These are phyloP conservation scores for Idaea aversata DNA, from an alignment of 2,888 invertebrate species.

Conservation along the genomic window DNA sequence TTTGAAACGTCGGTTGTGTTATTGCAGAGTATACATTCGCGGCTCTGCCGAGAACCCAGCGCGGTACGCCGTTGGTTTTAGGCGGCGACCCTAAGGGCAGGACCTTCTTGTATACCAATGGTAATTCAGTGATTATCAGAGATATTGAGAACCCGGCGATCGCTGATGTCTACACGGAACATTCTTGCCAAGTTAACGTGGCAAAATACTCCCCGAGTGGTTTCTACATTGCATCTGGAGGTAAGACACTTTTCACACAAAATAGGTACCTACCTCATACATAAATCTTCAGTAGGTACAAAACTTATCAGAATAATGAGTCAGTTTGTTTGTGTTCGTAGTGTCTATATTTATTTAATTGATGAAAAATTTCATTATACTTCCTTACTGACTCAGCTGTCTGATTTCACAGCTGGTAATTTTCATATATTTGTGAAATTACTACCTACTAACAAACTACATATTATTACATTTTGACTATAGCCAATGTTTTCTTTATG, in stretches of 20 bases:
- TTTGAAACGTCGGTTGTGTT: constrained; percentile 36
- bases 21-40: constrained; percentile 92
- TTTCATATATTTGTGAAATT: neutral
- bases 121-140: constrained; percentile 98
- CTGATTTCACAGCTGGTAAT: neutral
- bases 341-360: neutral
- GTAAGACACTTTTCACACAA: constrained; percentile 73
- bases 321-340: constrained; percentile 2
- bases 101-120: constrained; percentile 97
- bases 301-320: neutral
- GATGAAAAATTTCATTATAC: neutral
- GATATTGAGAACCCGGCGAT: constrained; percentile 97
- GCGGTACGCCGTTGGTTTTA: constrained; percentile 96
- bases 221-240: constrained; percentile 99
- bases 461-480: too few species aligned
- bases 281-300: neutral
- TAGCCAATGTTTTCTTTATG: too few species aligned
- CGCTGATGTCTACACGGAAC: constrained; percentile 98
- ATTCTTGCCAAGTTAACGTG: constrained; percentile 96
- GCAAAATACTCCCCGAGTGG: constrained; percentile 99
- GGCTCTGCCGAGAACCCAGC: constrained; percentile 94
- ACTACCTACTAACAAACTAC: too few species aligned
- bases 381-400: neutral
- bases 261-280: neutral
- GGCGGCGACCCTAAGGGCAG: constrained; percentile 98